Evolutionary conservation across 2,888 invertebrate species (phyloP), one percentile per base, ranked within the genome.

Genomic region (Dorcus hopei): DNA sequence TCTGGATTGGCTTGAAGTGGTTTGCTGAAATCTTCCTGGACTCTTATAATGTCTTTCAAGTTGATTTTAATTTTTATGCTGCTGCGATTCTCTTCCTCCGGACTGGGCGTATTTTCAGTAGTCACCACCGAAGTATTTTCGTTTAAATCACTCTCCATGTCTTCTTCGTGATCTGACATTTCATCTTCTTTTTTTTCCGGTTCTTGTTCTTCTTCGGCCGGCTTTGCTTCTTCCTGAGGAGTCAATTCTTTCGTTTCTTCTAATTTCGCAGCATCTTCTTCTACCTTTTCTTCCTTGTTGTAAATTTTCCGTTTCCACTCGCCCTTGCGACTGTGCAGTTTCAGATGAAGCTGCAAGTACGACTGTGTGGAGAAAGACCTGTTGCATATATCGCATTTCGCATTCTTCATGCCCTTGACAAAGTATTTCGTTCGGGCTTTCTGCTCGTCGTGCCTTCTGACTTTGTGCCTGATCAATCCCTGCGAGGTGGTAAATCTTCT

Each of bases 401-500:
- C 77, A 61, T 74, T 75, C 57, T 78, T 78, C 76, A 74, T 74
- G 4, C 77, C 77, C 61, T 77, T 78, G 14, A 76, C 71, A 56
- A 76, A 77, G 62, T 76, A 77, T 54, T 59, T 67, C 49, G 45
- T 59, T 38, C 40, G 51, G 6, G 50, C 16, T 41, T 9, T 38
- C 41, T 52, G 8, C 11, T 41, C 41, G 16, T 75, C 70, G 59
- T 77, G 77, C 62, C 75, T 73, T 19, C 74, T 67, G 23, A 75
- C 72, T 62, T 75, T 74, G 57, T 77, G 76, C 50, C 76, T 64
- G n/a, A 74, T 62, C 39, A 77, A 58, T 8, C 76, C 75, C 0
- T 74, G 71, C 0, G 40, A n/a, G 9, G 62, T 49, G 3, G 19
- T 23, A 54, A 76, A 76, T 23, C 67, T 65, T 55, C 73, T 65